Conservation (phyloP, 2,888 invertebrate genomes). For the Elmis aenea region DNA sequence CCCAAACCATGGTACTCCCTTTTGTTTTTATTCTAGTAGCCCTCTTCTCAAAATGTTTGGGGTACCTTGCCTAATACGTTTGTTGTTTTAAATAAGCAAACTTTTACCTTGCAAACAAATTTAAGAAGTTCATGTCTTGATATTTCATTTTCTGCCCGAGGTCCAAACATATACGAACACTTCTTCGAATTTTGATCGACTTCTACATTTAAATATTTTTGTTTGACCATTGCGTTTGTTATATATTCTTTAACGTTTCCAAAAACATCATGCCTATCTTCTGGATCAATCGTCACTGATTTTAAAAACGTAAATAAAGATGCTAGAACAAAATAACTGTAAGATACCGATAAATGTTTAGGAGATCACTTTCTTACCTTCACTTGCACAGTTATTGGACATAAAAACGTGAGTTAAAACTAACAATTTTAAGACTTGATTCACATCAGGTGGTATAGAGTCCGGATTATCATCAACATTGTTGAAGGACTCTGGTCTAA, state of each 20-base stretch:
- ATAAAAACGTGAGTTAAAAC: slow-evolving; percentile 18
- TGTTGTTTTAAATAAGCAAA: not conserved
- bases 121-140: slow-evolving; percentile 13
- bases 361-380: slow-evolving; percentile 8
- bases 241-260: slow-evolving; percentile 18
- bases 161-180: slow-evolving; percentile 11
- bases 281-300: slow-evolving; percentile 9
- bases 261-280: slow-evolving; percentile 9
- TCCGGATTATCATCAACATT: slow-evolving; percentile 1
- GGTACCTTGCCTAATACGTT: not conserved
- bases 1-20: too few species aligned
- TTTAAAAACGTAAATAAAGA: slow-evolving; percentile 11
- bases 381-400: slow-evolving; percentile 8
- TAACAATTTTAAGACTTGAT: slow-evolving; percentile 16
- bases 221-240: slow-evolving; percentile 12
- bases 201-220: slow-evolving; percentile 11
- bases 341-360: not conserved
- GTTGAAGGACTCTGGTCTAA: too few species aligned
- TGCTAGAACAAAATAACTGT: slow-evolving; percentile 6
- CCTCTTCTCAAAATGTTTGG: too few species aligned
- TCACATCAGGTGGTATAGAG: slow-evolving; percentile 4
- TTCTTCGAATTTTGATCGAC: slow-evolving; percentile 8
- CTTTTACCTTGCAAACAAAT: slow-evolving; percentile 18
- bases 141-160: slow-evolving; percentile 14
- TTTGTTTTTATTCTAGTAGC: too few species aligned